Conservation (phyloP, 1,140 invertebrate genomes). For the Drosophila obscura region DNA sequence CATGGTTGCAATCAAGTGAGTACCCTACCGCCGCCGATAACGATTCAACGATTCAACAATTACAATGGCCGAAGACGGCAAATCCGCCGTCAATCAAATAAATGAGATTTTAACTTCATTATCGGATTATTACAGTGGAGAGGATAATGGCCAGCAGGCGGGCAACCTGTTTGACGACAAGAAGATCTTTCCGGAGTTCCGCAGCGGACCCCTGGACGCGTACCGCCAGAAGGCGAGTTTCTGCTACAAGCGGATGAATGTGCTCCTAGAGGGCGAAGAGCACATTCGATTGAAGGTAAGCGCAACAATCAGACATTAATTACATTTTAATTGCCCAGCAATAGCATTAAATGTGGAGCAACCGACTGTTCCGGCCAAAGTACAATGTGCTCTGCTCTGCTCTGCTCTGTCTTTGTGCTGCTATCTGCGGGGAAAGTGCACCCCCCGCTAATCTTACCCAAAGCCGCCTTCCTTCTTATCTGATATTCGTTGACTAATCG, state of each 20-base stretch:
- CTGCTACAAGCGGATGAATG: constrained; percentile 92
- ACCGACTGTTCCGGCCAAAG: constrained; percentile 12
- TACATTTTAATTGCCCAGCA: neutral
- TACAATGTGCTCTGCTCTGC: constrained; percentile 26
- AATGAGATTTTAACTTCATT: constrained; percentile 25
- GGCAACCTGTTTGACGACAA: constrained; percentile 71
- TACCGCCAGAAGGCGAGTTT: constrained; percentile 92
- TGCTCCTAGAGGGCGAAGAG: constrained; percentile 88
- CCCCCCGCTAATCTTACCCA: constrained; percentile 13
- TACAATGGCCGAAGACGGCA: constrained; percentile 29
- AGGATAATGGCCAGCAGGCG: constrained; percentile 19
- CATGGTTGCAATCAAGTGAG: constrained; percentile 42
- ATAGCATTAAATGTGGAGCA: neutral
- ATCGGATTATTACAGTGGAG: constrained; percentile 44
- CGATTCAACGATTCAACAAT: constrained; percentile 10
- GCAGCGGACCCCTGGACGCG: constrained; percentile 88
- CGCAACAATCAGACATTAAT: neutral
- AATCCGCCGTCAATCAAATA: constrained; percentile 3
- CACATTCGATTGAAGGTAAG: constrained; percentile 86
- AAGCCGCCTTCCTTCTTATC: constrained; percentile 3
- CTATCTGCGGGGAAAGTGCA: constrained; percentile 6
- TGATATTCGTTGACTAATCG: constrained; percentile 22
- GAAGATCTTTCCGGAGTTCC: constrained; percentile 86
- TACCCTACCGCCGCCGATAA: neutral
- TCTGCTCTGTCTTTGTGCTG: constrained; percentile 16